A percentile compares a stretch with the other conserved stretches of the same genome.
These are phyloP conservation scores for Apus apus DNA, from an alignment of 2,113 vertebrate genomes.

Conservation along the genomic window DNA sequence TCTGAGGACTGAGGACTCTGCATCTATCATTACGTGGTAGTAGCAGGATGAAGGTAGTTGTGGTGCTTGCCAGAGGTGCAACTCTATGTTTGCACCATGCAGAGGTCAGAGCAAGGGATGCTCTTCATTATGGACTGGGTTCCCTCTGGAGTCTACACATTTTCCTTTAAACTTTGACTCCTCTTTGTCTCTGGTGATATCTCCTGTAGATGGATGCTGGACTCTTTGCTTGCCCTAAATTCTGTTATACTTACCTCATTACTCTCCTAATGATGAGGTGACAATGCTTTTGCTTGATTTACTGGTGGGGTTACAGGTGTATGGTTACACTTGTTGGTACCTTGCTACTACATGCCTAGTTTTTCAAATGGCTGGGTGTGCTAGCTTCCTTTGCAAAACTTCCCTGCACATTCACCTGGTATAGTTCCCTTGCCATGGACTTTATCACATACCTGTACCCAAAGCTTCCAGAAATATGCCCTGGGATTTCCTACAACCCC, in stretches of 20 bases:
- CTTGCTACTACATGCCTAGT: constrained; percentile 60
- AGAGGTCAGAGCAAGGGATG: neutral
- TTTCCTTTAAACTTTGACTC: neutral
- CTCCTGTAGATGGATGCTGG: constrained; percentile 6
- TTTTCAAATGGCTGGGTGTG: constrained; percentile 34
- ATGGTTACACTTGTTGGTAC: constrained; percentile 58
- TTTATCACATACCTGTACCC: neutral
- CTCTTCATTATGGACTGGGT: neutral
- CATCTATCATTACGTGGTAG: accelerated
- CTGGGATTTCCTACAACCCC: neutral
- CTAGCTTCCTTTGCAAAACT: constrained; percentile 20
- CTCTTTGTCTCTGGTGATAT: neutral
- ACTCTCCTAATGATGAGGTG: constrained; percentile 44
- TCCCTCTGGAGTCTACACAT: neutral
- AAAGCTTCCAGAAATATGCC: neutral
- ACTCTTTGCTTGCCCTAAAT: constrained; percentile 52
- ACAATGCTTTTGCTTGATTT: constrained; percentile 55
- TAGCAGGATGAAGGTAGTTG: neutral
- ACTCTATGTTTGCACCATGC: neutral
- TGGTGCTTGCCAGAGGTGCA: neutral
- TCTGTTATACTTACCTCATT: constrained; percentile 58
- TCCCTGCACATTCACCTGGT: neutral
- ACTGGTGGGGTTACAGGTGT: constrained; percentile 54
- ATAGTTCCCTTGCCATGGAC: neutral
- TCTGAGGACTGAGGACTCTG: neutral